Conservation (phyloP, 2,888 invertebrate genomes). For the Clistopyga incitator region DNA sequence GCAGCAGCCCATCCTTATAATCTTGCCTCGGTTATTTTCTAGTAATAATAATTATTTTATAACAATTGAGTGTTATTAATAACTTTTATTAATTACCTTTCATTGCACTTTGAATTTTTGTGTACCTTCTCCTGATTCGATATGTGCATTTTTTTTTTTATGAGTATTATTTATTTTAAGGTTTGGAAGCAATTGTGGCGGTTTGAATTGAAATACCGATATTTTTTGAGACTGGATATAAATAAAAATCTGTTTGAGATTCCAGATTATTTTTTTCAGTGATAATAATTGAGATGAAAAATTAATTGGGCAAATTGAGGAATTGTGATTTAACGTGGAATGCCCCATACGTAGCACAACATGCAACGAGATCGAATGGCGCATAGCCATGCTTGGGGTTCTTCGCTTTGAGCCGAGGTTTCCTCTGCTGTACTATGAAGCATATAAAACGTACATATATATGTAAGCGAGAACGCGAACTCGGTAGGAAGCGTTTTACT, state of each 20-base stretch:
- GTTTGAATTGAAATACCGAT: no score
- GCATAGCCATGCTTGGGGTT: conserved; percentile 22
- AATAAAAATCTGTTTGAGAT: no score
- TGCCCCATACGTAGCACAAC: neutral
- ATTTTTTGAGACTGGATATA: no score
- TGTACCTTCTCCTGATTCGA: no score
- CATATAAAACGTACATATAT: conserved; percentile 28
- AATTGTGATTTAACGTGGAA: no score
- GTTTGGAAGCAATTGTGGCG: no score
- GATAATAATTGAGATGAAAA: no score
- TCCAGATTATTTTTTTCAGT: no score
- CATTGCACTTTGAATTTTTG: no score
- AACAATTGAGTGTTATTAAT: neutral
- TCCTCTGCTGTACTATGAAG: conserved; percentile 24
- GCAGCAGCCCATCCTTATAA: neutral
- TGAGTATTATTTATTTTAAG: no score
- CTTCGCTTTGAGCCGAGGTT: conserved; percentile 20
- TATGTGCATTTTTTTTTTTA: no score
- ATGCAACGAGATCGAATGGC: conserved; percentile 31
- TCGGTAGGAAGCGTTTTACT: conserved; percentile 74
- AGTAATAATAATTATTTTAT: neutral
- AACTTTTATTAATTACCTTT: neutral
- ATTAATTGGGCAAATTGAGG: no score
- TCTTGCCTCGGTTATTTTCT: neutral
- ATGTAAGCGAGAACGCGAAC: conserved; percentile 57